These are phyloP conservation scores for Melieria crassipennis DNA, from an alignment of 2,888 invertebrate genomes.

Conservation along the genomic window DNA sequence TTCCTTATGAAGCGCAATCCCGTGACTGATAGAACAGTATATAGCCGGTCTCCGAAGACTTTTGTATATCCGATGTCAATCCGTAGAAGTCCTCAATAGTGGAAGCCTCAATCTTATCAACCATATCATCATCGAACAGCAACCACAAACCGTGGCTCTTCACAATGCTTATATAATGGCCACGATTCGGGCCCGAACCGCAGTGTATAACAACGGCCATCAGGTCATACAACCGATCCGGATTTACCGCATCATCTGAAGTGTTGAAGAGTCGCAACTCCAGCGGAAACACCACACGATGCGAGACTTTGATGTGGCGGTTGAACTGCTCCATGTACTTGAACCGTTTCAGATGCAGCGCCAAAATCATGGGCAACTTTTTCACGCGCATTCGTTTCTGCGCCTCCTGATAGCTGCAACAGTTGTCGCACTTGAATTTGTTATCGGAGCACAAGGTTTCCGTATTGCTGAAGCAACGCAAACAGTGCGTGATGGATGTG, in stretches of 20 bases:
- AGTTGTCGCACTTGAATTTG: conserved; percentile 99
- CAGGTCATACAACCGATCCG: conserved; percentile 97
- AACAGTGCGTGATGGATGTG: conserved; percentile 98
- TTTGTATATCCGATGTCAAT: conserved; percentile 97
- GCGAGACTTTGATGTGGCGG: conserved; percentile 98
- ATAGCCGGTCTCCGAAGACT: conserved; percentile 99
- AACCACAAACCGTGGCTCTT: conserved; percentile 99
- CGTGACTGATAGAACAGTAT: conserved; percentile 98
- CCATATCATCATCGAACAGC: conserved; percentile 99
- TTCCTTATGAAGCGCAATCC: conserved; percentile 70
- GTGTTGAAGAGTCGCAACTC: conserved; percentile 98
- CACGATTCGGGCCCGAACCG: conserved; percentile 98
- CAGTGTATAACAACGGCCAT: conserved; percentile 99
- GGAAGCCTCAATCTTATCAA: conserved; percentile 99
- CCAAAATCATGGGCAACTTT: conserved; percentile 96
- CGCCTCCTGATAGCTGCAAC: conserved; percentile 99
- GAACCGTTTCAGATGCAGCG: conserved; percentile 96
- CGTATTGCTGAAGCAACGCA: conserved; percentile 97
- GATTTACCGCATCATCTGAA: conserved; percentile 98
- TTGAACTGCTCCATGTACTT: conserved; percentile 98
- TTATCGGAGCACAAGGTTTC: conserved; percentile 99
- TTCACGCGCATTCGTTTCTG: conserved; percentile 99
- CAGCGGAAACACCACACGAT: conserved; percentile 97
- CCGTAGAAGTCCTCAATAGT: conserved; percentile 99
- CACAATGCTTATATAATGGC: conserved; percentile 99